Base-by-base conservation (phyloP, 2,888 invertebrate genomes). In the Drosophila mimetica region DNA sequence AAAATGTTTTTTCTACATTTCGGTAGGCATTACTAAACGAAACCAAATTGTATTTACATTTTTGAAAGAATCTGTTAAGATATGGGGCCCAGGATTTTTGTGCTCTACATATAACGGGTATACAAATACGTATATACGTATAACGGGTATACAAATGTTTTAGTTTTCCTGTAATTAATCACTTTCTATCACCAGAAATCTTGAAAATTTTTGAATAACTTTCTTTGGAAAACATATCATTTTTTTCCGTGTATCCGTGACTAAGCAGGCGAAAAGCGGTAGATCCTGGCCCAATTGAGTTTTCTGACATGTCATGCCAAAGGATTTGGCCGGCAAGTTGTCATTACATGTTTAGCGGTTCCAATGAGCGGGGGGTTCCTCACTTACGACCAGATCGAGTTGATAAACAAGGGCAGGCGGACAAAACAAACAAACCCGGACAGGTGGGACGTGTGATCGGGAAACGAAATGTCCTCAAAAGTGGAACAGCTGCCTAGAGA, bases 301-400 rank as follows among this genome's bases (percentile, higher is more conserved):
- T 70, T 79, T 79, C 67, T 77, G 88, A 71, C 63, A 60, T 46
- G 88, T 84, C 83, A 84, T 87, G 77, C 71, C 64, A 64, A 70
- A 78, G 82, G 85, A 81, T 81, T 86, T 66, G 54, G 60, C 66
- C 60, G 13, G 32, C 71, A 69, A 87, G 71, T 79, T 86, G 84
- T 88, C 88, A 88, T 86, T 88, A 80, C 76, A 75, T 61, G 61
- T 83, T 88, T 86, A 83, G 72, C 53, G 39, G 61, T 36, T 30
- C 53, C 50, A 37, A 34, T 28, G 7, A 11, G 37, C 34, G n/a
- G 44, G 34, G 18, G 28, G 30, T 36, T 13, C 55, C 36, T 14
- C 11, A 2, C 16, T 46, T 14, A 8, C 18, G 37, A 18, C 16
- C 55, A 57, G 71, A 77, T 75, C 76, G 36, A 14, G 18, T 54